phyloP scores from a whole-genome alignment of 2,113 vertebrate genomes.

The Garra rufa region DNA sequence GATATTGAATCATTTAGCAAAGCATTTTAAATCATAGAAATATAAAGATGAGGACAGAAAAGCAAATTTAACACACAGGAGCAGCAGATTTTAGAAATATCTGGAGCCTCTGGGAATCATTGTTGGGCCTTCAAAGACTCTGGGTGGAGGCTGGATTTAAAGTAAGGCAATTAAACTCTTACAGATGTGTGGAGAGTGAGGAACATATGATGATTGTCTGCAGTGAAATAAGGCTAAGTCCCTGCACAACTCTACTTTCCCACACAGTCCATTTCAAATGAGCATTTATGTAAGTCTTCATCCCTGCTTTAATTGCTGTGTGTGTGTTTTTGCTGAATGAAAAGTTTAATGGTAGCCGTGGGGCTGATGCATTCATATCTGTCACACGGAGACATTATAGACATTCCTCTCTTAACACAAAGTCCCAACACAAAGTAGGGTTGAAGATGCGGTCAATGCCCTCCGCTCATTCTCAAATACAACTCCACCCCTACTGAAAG shows the following conservation, averaged over 20 bases:
- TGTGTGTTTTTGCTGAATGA: constrained; percentile 61
- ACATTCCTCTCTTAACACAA: constrained; percentile 53
- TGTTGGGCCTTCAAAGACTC: neutral
- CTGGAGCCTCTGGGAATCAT: neutral
- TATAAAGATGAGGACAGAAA: no score
- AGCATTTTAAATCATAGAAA: no score
- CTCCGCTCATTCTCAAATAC: neutral
- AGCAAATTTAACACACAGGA: neutral
- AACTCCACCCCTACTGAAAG: neutral
- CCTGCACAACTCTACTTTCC: constrained; percentile 46
- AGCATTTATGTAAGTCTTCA: constrained; percentile 64
- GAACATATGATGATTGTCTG: neutral
- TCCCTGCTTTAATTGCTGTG: constrained; percentile 60
- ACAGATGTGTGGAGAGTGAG: neutral
- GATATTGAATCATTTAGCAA: no score
- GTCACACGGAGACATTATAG: constrained; percentile 61
- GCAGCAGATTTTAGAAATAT: neutral
- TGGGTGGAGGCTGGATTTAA: neutral
- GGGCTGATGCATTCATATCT: constrained; percentile 66
- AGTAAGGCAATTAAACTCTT: neutral
- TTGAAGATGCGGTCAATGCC: constrained; percentile 74
- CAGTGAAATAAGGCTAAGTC: constrained; percentile 40
- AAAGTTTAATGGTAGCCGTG: constrained; percentile 74
- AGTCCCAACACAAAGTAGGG: constrained; percentile 59
- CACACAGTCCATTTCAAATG: constrained; percentile 41